Evolutionary conservation across 2,888 invertebrate species (phyloP).

Genomic region (Portevinia maculata): DNA sequence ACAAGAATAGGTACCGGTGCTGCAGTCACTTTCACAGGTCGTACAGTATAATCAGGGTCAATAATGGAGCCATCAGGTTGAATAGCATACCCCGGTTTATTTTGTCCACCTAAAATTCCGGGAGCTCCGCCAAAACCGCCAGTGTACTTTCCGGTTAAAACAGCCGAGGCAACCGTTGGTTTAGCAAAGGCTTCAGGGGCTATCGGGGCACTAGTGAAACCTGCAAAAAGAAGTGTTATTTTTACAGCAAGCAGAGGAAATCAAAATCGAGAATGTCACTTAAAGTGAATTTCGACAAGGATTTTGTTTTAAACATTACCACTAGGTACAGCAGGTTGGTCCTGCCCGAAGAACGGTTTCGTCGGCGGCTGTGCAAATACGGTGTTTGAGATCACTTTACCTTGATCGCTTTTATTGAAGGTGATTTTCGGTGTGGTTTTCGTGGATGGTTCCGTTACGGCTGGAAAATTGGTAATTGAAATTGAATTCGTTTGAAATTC

Average conservation of each 20-base stretch:
- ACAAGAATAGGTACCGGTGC: not conserved
- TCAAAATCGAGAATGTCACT: not conserved
- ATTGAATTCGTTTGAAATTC: constrained; percentile 77
- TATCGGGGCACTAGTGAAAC: constrained; percentile 36
- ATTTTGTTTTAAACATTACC: constrained; percentile 31
- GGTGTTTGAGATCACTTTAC: constrained; percentile 80
- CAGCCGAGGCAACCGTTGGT: constrained; percentile 16
- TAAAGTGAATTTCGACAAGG: not conserved
- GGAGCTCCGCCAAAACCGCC: constrained; percentile 80
- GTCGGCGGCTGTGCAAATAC: constrained; percentile 75
- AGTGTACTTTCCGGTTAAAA: constrained; percentile 78
- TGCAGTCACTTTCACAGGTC: constrained; percentile 29
- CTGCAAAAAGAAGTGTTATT: constrained; percentile 20
- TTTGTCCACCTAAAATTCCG: constrained; percentile 76
- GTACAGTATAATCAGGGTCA: constrained; percentile 71
- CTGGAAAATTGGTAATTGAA: constrained; percentile 80
- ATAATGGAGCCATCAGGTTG: constrained; percentile 75
- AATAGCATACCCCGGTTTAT: constrained; percentile 75
- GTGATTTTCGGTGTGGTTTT: constrained; percentile 77
- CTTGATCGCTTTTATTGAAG: constrained; percentile 81
- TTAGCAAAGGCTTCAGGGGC: not conserved
- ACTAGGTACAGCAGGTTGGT: constrained; percentile 31
- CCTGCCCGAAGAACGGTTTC: constrained; percentile 76
- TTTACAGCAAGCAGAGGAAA: not conserved
- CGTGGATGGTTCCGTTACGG: constrained; percentile 76